Percentiles rank a stretch among this genome's conserved stretches.
Conservation (phyloP, 2,797 vertebrate genomes). For the Cetoscarus ocellatus region DNA sequence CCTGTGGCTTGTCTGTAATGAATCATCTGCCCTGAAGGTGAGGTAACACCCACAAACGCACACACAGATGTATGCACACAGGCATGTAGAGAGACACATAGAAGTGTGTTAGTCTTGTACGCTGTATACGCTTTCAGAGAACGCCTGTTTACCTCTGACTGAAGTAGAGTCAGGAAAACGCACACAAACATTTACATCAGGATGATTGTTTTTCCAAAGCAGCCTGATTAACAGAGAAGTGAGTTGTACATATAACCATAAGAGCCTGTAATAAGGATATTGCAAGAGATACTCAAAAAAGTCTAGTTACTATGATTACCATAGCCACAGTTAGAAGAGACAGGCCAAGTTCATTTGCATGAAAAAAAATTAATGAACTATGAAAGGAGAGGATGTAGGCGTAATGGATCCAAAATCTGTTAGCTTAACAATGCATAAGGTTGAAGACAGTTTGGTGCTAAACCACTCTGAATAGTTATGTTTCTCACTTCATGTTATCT, state of each 20-base stretch:
- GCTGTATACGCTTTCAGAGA: slow-evolving; percentile 35
- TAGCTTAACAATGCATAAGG: no score
- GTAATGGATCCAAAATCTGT: no score
- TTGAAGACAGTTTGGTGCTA: no score
- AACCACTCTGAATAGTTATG: no score
- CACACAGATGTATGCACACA: not conserved
- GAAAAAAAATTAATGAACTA: no score
- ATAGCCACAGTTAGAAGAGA: no score
- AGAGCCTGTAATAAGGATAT: no score
- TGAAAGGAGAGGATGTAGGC: no score
- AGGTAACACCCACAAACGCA: slow-evolving; percentile 64
- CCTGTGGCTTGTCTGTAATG: slow-evolving; percentile 69
- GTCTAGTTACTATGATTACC: no score
- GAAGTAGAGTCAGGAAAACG: slow-evolving; percentile 17
- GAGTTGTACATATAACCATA: not conserved
- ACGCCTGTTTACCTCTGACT: slow-evolving; percentile 35
- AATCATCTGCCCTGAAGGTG: slow-evolving; percentile 73
- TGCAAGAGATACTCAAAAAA: no score
- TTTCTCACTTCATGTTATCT: no score
- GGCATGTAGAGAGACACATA: slow-evolving; percentile 5
- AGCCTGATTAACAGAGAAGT: not conserved
- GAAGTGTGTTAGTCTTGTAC: slow-evolving; percentile 1
- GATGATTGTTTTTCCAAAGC: slow-evolving; percentile 41
- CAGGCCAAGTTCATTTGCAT: no score
- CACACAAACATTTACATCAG: slow-evolving; percentile 30